These are phyloP conservation scores for Agapostemon virescens DNA, from an alignment of 2,888 invertebrate species.

Conservation along the genomic window DNA sequence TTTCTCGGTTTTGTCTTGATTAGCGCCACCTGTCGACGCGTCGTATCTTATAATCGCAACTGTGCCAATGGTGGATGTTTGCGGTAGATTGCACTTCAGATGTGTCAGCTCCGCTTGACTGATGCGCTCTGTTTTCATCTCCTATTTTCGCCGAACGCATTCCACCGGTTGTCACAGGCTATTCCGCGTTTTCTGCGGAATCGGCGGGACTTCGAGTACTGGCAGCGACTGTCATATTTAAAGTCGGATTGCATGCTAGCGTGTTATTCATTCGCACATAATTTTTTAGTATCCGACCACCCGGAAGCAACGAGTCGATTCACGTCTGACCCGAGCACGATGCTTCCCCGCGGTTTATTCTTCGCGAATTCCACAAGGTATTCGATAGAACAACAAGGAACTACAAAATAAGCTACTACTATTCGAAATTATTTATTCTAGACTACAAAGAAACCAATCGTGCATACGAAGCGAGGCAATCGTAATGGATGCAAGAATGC, in stretches of 20 bases:
- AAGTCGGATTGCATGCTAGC: neutral
- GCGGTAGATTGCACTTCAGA: conserved; percentile 8
- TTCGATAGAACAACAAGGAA: neutral
- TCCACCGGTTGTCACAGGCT: neutral
- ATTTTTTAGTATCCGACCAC: neutral
- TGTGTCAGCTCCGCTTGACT: neutral
- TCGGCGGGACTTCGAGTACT: neutral
- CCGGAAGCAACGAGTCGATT: too few relatives aligned
- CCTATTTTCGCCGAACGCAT: neutral
- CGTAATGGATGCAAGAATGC: too few relatives aligned
- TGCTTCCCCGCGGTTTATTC: neutral
- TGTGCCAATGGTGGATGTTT: neutral
- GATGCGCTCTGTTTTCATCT: conserved; percentile 16
- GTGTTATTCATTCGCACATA: neutral
- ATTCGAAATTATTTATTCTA: neutral
- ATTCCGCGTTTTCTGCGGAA: conserved; percentile 4
- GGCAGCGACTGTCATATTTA: neutral
- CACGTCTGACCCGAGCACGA: neutral
- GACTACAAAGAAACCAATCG: too few relatives aligned
- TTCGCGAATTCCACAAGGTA: neutral
- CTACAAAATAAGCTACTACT: neutral
- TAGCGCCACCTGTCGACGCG: conserved; percentile 12
- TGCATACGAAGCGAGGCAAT: too few relatives aligned
- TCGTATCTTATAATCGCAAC: conserved; percentile 9
- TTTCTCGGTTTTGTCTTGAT: neutral